A percentile compares a stretch with the other conserved stretches of the same genome.
These are phyloP conservation scores for Recurvirostra avosetta DNA, from an alignment of 2,113 vertebrate genomes.

Conservation along the genomic window DNA sequence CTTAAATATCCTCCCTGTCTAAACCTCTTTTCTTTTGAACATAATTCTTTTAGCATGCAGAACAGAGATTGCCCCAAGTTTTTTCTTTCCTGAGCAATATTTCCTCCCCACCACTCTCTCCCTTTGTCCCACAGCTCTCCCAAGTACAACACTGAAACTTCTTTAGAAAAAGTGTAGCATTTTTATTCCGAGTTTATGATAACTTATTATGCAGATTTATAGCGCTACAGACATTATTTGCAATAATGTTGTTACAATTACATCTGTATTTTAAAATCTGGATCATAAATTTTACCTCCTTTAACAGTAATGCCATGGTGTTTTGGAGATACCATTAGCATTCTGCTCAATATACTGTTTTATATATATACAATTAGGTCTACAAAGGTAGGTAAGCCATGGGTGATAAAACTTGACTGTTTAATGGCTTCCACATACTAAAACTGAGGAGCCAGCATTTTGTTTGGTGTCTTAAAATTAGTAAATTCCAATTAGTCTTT, in stretches of 20 bases:
- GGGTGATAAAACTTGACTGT: background rate
- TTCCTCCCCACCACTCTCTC: background rate
- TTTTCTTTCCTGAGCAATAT: background rate
- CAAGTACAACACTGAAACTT: background rate
- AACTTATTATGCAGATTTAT: background rate
- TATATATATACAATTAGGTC: background rate
- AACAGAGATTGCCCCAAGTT: background rate
- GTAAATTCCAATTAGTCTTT: background rate
- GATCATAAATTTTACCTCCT: background rate
- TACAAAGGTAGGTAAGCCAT: background rate
- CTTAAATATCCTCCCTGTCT: background rate
- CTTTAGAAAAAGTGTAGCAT: background rate
- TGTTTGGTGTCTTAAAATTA: background rate
- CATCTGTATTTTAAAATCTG: background rate
- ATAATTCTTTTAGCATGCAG: background rate
- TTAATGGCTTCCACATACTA: background rate
- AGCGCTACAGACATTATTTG: background rate
- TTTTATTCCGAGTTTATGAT: background rate
- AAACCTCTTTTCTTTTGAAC: background rate
- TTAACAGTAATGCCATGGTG: background rate
- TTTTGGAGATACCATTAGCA: background rate
- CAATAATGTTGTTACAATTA: background rate
- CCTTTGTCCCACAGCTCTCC: background rate
- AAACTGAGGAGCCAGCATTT: background rate
- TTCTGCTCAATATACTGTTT: background rate